Conservation (phyloP, 2,113 vertebrate genomes). For the Camelus dromedarius region DNA sequence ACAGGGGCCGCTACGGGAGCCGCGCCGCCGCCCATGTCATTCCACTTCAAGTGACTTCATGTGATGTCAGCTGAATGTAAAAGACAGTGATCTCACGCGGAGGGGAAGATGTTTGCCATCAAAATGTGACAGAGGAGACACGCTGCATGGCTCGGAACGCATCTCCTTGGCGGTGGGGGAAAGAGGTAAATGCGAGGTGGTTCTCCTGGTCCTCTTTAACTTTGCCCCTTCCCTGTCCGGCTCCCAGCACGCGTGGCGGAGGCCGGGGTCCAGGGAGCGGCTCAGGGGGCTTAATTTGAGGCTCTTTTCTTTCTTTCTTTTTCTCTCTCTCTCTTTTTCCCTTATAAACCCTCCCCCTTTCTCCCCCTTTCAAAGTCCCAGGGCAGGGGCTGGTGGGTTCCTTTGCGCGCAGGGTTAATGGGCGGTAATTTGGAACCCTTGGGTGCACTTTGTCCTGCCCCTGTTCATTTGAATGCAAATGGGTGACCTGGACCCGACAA, state of each 20-base stretch:
- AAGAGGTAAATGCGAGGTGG: slow-evolving; percentile 87
- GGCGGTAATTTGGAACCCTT: slow-evolving; percentile 96
- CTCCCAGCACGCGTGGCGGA: slow-evolving; percentile 59
- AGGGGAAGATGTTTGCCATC: slow-evolving; percentile 92
- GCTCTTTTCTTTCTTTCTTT: slow-evolving; percentile 57
- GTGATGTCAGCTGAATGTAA: slow-evolving; percentile 94
- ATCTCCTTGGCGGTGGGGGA: slow-evolving; percentile 86
- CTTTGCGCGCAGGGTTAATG: slow-evolving; percentile 93
- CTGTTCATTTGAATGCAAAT: slow-evolving; percentile 97
- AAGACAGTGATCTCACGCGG: slow-evolving; percentile 92
- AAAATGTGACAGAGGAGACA: slow-evolving; percentile 93
- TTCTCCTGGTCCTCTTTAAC: slow-evolving; percentile 76
- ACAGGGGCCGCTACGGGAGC: slow-evolving; percentile 83
- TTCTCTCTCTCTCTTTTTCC: slow-evolving; percentile 18
- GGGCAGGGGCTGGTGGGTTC: slow-evolving; percentile 92
- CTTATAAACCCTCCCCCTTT: slow-evolving; percentile 59
- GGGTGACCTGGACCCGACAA: slow-evolving; percentile 92
- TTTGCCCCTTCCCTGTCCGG: slow-evolving; percentile 73
- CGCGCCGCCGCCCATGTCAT: slow-evolving; percentile 89
- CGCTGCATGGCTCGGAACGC: slow-evolving; percentile 89
- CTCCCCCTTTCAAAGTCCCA: slow-evolving; percentile 77
- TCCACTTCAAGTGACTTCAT: slow-evolving; percentile 91
- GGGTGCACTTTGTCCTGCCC: slow-evolving; percentile 93
- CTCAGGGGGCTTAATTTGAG: slow-evolving; percentile 62
- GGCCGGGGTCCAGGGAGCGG: slow-evolving; percentile 63